Evolutionary conservation across 2,888 invertebrate genomes (phyloP).

Genomic region (Lampropteryx suffumata): DNA sequence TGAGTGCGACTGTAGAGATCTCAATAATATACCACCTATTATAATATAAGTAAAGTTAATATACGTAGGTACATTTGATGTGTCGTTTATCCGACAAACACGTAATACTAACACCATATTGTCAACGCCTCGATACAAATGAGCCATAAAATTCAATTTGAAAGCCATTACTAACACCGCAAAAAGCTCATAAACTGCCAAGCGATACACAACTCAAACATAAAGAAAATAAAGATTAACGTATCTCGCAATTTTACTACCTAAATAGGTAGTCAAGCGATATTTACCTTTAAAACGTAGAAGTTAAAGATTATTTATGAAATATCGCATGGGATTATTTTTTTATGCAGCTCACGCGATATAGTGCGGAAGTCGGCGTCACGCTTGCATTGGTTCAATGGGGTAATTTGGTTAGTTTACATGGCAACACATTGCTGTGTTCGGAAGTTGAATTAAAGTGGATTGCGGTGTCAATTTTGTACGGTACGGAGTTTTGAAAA

Average conservation of each 20-base stretch:
- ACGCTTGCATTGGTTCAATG: conserved; percentile 34
- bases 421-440: conserved; percentile 23
- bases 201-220: background rate
- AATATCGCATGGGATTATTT: background rate
- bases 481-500: background rate
- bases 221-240: background rate
- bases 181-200: conserved; percentile 13
- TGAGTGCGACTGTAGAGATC: no score
- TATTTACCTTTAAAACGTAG: conserved; percentile 5
- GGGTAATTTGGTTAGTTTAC: conserved; percentile 32
- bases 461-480: background rate
- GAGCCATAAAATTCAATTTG: conserved; percentile 25
- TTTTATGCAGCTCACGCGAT: conserved; percentile 34
- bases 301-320: background rate
- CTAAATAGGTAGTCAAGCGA: conserved; percentile 1
- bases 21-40: no score
- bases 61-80: background rate
- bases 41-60: no score
- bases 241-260: background rate
- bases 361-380: conserved; percentile 48
- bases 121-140: conserved; percentile 23
- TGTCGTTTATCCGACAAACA: background rate
- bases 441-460: conserved; percentile 12
- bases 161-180: conserved; percentile 21
- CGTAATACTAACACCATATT: conserved; percentile 10